Evolutionary conservation across 1,140 invertebrate species (phyloP), one percentile per base, ranked within the genome.

Genomic region (Eriocheir sinensis): DNA sequence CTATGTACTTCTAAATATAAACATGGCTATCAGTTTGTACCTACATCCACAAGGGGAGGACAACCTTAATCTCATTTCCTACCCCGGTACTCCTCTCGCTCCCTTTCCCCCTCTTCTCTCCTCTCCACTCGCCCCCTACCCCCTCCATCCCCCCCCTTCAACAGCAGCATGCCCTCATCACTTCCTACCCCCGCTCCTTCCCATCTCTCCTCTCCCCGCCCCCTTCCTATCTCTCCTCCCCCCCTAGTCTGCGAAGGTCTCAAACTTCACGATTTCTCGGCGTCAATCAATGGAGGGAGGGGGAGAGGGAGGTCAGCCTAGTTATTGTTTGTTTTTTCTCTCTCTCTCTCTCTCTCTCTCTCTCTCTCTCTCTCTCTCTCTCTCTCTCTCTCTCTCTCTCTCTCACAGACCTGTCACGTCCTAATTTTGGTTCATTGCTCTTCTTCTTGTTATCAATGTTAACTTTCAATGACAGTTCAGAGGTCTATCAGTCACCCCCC

Each of bases 311-410:
- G 27, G 60, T 72, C 60, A n/a, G 27, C 0, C 60, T 72, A 4
- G 27, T 21, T n/a, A n/a, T 72, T 72, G 27, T n/a, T 72, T n/a
- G 60, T 4, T n/a, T 6, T n/a, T 72, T n/a, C 17, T n/a, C 27
- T n/a, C 60, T 72, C 60, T 72, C 60, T 72, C 60, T 72, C 60
- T 72, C 60, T 72, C 60, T 72, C 60, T 72, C 17, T 72, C 60
- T 72, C 21, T 72, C 60, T 72, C 21, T 72, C 17, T 72, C 60
- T 72, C 60, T 72, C 21, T 72, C 21, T 72, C 8, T 72, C 53
- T 72, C 8, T 72, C 53, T 72, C 8, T 72, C 53, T 72, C 8
- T 72, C 53, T 72, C 53, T 72, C 17, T 72, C 60, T 72, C 60
- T 72, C 60, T 72, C 60, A n/a, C 60, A n/a, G 4, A 48, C 44